Evolutionary conservation across 2,888 invertebrate species (phyloP), one percentile per base, ranked within the genome.

Genomic region (Parasteatoda lunata): DNA sequence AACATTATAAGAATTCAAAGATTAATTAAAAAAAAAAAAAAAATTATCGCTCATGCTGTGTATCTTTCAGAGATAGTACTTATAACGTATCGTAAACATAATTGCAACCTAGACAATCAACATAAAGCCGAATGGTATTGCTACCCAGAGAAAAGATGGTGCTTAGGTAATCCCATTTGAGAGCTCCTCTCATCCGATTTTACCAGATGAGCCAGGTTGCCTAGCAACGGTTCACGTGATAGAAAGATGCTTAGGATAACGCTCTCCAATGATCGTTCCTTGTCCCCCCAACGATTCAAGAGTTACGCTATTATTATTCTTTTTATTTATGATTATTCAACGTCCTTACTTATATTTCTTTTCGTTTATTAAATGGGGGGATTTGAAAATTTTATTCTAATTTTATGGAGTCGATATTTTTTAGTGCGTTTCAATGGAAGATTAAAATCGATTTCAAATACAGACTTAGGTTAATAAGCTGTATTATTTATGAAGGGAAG

Each of bases 321-420:
- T 7, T 9, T 77, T 83, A 77, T 77, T 83, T 72, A 83, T 65
- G 83, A 77, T 77, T 77, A 77, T 77, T 83, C 64, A 52, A 52
- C 71, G 47, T 52, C 71, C 65, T 69, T 48, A 64, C 70, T 54
- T 70, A 77, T 77, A 76, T 77, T 83, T 83, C 77, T 72, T 77
- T 83, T 83, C 71, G 65, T 83, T 83, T 65, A 49, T n/a, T 3
- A 45, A 65, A 45, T 71, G 45, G 66, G 15, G 45, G 48, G 48
- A 11, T 13, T 76, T 48, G 13, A 54, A 59, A 54, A 54, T 73
- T 13, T 59, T 59, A 59, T 59, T 59, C 59, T 59, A 59, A 59
- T 59, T 59, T 59, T 59, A 59, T 59, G 9, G 59, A 59, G 11
- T 59, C 59, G 3, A 9, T 4, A 3, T 59, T 59, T 59, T 54